phyloP scores from a whole-genome alignment of 2,797 vertebrate genomes.

The Mormyrops boulengeri region DNA sequence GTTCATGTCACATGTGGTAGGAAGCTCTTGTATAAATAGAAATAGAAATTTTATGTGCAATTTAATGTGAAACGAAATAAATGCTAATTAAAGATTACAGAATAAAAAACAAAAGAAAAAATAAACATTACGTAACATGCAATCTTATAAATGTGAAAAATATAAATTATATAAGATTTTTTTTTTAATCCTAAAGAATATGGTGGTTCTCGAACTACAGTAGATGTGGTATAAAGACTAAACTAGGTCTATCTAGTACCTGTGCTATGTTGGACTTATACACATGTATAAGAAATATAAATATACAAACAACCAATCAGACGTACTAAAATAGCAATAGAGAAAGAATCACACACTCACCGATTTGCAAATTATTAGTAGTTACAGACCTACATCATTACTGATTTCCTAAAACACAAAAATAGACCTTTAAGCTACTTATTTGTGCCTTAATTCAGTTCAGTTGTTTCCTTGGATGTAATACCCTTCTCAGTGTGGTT shows the following conservation, averaged over 20 bases:
- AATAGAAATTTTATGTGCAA: slow-evolving; percentile 4
- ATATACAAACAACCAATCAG: neutral
- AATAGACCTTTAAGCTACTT: neutral
- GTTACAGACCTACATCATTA: slow-evolving; percentile 15
- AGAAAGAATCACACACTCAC: slow-evolving; percentile 1
- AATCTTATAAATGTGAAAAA: neutral
- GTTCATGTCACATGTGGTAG: neutral
- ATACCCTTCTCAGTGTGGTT: neutral
- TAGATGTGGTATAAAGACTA: slow-evolving; percentile 19
- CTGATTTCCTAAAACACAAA: slow-evolving; percentile 13
- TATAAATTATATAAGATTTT: neutral
- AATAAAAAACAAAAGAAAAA: neutral
- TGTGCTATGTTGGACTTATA: slow-evolving; percentile 14
- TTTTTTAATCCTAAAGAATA: slow-evolving; percentile 1
- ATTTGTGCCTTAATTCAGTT: slow-evolving; percentile 10
- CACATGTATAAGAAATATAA: neutral
- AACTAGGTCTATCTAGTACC: slow-evolving; percentile 4
- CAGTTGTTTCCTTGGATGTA: neutral
- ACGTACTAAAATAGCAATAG: slow-evolving; percentile 12
- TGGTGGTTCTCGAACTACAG: neutral
- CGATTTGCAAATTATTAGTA: neutral
- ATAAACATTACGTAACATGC: neutral
- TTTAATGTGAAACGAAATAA: neutral
- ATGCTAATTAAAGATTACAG: neutral
- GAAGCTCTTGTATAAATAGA: neutral